These are phyloP conservation scores for Thaleichthys pacificus DNA, from an alignment of 2,797 vertebrate genomes.

Conservation along the genomic window DNA sequence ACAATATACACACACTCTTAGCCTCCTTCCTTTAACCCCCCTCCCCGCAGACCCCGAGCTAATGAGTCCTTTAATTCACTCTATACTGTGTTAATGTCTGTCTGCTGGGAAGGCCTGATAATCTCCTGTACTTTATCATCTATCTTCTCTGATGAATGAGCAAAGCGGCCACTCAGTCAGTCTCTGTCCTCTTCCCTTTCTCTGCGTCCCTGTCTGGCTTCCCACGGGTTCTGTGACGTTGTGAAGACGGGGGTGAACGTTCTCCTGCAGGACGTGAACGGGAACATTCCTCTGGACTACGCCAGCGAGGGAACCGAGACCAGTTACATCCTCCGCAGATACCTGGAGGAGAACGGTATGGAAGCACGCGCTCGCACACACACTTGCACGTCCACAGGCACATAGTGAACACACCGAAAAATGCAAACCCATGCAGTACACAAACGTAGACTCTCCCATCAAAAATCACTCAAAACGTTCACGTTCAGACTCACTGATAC, in stretches of 20 bases:
- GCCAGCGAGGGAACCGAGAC: conserved; percentile 87
- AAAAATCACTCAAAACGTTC: conserved; percentile 9
- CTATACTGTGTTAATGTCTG: conserved; percentile 44
- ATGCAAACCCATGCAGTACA: background rate
- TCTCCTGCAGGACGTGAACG: conserved; percentile 90
- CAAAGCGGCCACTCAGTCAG: conserved; percentile 45
- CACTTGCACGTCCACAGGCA: too few species aligned
- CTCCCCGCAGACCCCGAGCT: conserved; percentile 39
- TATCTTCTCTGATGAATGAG: conserved; percentile 56
- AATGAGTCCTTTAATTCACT: conserved; percentile 68
- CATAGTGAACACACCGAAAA: background rate
- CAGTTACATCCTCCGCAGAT: conserved; percentile 83
- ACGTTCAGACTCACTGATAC: background rate
- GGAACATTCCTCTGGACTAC: conserved; percentile 89
- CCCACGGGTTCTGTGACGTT: background rate
- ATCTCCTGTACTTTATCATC: conserved; percentile 65
- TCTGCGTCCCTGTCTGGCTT: conserved; percentile 11
- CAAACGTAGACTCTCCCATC: background rate
- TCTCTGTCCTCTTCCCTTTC: conserved; percentile 33
- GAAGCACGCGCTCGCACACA: background rate
- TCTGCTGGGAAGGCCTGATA: conserved; percentile 62
- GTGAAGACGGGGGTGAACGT: conserved; percentile 86
- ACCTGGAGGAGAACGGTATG: conserved; percentile 92
- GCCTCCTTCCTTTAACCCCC: conserved; percentile 10
- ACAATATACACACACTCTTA: conserved; percentile 9